Base-by-base conservation (phyloP, 2,888 invertebrate species). In the Epinotia brunnichana region DNA sequence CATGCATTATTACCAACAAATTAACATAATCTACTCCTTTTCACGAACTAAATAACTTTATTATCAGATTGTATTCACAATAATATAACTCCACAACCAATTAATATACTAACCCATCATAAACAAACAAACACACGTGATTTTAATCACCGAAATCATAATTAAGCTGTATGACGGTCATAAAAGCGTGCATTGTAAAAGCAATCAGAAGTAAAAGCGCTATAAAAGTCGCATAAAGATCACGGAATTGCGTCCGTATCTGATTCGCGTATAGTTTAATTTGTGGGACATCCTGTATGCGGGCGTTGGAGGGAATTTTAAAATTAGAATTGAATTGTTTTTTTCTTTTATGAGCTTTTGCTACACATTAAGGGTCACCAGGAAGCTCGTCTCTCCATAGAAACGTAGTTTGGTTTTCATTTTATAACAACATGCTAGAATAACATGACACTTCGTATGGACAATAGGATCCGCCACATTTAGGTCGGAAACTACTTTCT, bases 191-290 rank as follows among this genome's bases (percentile, higher is more conserved):
- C 53, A 35, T 53, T 64, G 64, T 54, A 53, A 54, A 64, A 64
- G 53, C 64, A 64, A 64, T 64, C 64, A 64, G 53, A 53, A 53
- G 39, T 19, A 21, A 64, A 64, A 64, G 64, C 53, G 64, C 54
- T 39, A 64, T 64, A 64, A 64, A 64, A 64, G 53, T 64, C 64
- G 10, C 53, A 64, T 64, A 64, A 64, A 64, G 64, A 64, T 64
- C 53, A 15, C 15, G 53, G 19, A 64, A 64, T 64, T 39, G 39
- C 53, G 53, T n/a, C 48, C 48, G 21, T 66, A 56, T 66, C 66
- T 39, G 66, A 66, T 66, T 39, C 66, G 41, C 54, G 66, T 41
- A 21, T 39, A 39, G 53, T 64, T 39, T 35, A 35, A 41, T 39
- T 24, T 29, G 29, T 29, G 24, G 48, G 62, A 7, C 41, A 44